Evolutionary conservation across 64 coral and sea anemone genomes (phyloP), one percentile per base, ranked within the genome.

Genomic region (Montipora capricornis): DNA sequence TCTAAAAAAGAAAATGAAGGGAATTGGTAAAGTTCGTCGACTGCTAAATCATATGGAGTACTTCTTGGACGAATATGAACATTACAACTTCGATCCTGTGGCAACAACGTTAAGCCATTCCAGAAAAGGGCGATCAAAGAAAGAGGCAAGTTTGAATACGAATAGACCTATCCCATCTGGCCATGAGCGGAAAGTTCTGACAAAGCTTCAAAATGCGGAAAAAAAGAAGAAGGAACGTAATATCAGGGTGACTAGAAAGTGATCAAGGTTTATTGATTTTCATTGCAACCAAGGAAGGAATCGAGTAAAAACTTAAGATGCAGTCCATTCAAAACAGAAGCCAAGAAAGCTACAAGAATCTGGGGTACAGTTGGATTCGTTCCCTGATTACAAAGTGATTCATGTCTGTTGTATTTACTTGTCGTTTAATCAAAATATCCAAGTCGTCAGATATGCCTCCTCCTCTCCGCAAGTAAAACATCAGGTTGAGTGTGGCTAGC

Each of bases 31-130:
- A 20, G 69, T 73, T 20, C 78, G 96, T 73, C 80, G 96, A 26
- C 20, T 95, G 20, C n/a, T 81, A 6, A 87, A 91, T 29, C 52
- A 66, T 15, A 90, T 93, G 49, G 96, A 98, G 62, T 92, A 79
- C 9, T 80, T 91, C 44, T 68, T 98, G 47, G 97, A 98, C 61
- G 94, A 98, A 59, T 98, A 96, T 52, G 97, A 98, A 24, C 84
- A 96, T 73, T 98, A 96, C 68, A 98, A 87, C 64, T 98, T 90
- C 22, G 91, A 95, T 73, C 76, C 52, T 22, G 80, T 8, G 12
- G 69, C 50, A 19, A 69, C 87, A 75, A 79, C 77, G 26, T 9
- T 96, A 48, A 93, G 82, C 76, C 87, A 77, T 6, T 93, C 94
- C 2, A 58, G 97, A 11, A 98, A 98, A 83, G 97, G 97, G 75